Percentiles rank a stretch among this genome's conserved stretches.
Evolutionary conservation across 2,113 vertebrate species (phyloP).

Genomic region (Syngnathus floridae): DNA sequence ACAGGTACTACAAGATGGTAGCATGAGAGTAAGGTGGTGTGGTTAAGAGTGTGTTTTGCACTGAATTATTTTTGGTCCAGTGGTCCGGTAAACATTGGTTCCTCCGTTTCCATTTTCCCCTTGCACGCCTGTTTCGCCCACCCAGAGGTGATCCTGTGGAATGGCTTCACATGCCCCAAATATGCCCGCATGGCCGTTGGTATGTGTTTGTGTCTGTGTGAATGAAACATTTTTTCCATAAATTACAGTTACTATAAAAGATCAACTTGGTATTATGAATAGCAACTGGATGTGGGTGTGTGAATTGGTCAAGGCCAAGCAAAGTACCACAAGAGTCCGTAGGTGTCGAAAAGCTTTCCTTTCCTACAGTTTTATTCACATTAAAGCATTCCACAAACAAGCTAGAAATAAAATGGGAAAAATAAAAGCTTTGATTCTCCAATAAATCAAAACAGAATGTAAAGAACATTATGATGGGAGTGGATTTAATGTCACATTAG

Average conservation of each 20-base stretch:
- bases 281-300: constrained; percentile 31
- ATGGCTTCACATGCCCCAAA: constrained; percentile 10
- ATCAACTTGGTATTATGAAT: constrained; percentile 31
- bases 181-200: not conserved
- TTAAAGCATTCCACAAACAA: not conserved
- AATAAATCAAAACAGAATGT: not conserved
- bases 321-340: not conserved
- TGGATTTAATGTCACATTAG: not conserved
- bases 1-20: constrained; percentile 15
- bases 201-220: constrained; percentile 17
- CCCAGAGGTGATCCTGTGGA: constrained; percentile 28
- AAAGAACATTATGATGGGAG: not conserved
- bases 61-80: constrained; percentile 35
- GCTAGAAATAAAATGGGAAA: not conserved
- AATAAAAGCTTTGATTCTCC: not conserved
- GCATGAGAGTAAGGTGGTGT: constrained; percentile 15
- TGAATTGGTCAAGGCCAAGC: constrained; percentile 14
- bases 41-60: constrained; percentile 21
- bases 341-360: not conserved
- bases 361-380: not conserved
- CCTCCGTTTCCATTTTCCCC: constrained; percentile 23
- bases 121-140: constrained; percentile 30
- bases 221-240: constrained; percentile 26
- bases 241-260: constrained; percentile 25
- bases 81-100: constrained; percentile 13